Percentiles rank a stretch among this genome's conserved stretches.
These are phyloP conservation scores for Hesperia comma DNA, from an alignment of 2,888 invertebrate genomes.

Conservation along the genomic window DNA sequence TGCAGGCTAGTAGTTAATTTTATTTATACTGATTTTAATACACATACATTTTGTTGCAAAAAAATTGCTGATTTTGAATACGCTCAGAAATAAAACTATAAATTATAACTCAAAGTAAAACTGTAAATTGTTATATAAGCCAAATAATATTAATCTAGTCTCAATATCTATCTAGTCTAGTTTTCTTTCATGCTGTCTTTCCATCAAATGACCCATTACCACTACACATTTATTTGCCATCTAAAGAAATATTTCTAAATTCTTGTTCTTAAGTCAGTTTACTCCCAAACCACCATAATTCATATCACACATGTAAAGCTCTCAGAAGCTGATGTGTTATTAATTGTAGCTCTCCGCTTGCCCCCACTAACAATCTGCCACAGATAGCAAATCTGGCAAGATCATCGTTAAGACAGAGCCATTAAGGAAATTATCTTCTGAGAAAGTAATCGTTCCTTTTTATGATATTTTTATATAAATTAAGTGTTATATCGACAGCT, in stretches of 20 bases:
- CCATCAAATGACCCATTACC: too few species aligned
- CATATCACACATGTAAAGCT: conserved; percentile 27
- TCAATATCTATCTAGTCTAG: too few species aligned
- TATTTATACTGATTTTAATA: too few species aligned
- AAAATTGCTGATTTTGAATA: too few species aligned
- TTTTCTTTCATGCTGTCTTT: too few species aligned
- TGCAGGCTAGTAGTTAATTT: too few species aligned
- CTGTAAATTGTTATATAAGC: too few species aligned
- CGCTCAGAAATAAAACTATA: too few species aligned
- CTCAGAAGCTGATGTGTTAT: conserved; percentile 29
- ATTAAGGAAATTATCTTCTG: conserved; percentile 26
- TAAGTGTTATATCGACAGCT: background rate
- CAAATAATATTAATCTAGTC: too few species aligned
- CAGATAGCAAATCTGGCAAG: conserved; percentile 10
- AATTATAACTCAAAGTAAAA: too few species aligned
- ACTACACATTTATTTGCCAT: too few species aligned
- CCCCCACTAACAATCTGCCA: conserved; percentile 1
- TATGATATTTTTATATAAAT: conserved; percentile 7
- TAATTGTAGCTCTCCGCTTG: conserved; percentile 23
- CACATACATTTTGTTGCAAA: too few species aligned
- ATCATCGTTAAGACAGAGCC: conserved; percentile 19
- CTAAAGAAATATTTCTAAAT: background rate
- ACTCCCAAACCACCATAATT: background rate
- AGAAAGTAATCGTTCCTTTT: conserved; percentile 7
- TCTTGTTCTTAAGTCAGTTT: conserved; percentile 13